A percentile compares a stretch with the other conserved stretches of the same genome.
Evolutionary conservation across 2,797 vertebrate genomes (phyloP).

Genomic region (Ptychobarbus kaznakovi): DNA sequence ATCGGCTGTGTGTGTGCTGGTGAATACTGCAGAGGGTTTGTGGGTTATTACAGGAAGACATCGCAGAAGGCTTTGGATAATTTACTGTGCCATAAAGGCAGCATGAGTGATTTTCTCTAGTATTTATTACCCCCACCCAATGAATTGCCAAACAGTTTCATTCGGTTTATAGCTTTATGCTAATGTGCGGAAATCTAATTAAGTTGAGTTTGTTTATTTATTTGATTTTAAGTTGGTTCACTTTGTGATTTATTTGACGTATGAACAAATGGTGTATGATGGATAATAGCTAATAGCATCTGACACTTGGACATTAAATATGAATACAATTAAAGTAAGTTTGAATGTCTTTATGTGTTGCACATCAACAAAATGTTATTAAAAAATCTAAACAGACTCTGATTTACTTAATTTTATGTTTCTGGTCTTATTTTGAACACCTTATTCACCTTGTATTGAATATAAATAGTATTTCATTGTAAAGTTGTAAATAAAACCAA

Average conservation of each 20-base stretch:
- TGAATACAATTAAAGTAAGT: not conserved
- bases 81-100: slow-evolving; percentile 56
- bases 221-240: slow-evolving; percentile 56
- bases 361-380: not conserved
- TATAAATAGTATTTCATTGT: not conserved
- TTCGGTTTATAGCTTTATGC: slow-evolving; percentile 57
- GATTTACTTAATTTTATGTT: not conserved
- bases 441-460: not conserved
- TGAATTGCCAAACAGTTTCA: slow-evolving; percentile 49
- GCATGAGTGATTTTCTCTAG: slow-evolving; percentile 52
- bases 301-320: slow-evolving; percentile 13
- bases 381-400: not conserved
- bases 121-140: slow-evolving; percentile 52
- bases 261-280: slow-evolving; percentile 31
- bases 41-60: slow-evolving; percentile 50
- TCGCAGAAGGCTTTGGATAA: slow-evolving; percentile 50
- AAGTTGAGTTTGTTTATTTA: slow-evolving; percentile 58
- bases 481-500: not conserved
- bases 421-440: not conserved
- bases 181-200: slow-evolving; percentile 52
- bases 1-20: slow-evolving; percentile 27
- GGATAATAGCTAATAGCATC: slow-evolving; percentile 32
- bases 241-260: slow-evolving; percentile 50
- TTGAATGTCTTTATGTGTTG: not conserved
- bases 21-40: slow-evolving; percentile 39